Percentiles rank a stretch among this genome's conserved stretches.
Evolutionary conservation across 2,797 vertebrate species (phyloP).

Genomic region (Pangasius larnaudii): DNA sequence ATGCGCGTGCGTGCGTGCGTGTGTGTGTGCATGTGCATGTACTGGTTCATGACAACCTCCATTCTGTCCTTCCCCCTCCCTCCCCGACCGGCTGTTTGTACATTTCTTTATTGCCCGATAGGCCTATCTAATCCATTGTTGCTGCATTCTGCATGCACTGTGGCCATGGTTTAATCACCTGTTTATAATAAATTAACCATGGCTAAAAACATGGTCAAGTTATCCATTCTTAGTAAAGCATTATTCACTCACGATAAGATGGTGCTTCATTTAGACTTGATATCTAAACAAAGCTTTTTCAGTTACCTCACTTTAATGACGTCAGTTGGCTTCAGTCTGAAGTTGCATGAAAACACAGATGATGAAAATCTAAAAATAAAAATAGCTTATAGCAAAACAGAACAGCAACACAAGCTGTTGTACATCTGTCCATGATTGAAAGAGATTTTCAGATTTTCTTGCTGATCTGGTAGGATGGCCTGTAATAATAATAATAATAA

Average conservation of each 20-base stretch:
- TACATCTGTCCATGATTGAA: background rate
- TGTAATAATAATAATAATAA: too few species aligned
- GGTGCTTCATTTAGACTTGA: slow-evolving; percentile 7
- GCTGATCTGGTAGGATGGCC: background rate
- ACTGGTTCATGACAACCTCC: slow-evolving; percentile 47
- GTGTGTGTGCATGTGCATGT: slow-evolving; percentile 19
- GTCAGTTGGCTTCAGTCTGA: slow-evolving; percentile 57
- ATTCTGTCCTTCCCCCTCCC: slow-evolving; percentile 31
- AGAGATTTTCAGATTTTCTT: background rate
- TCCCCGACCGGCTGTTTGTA: slow-evolving; percentile 24
- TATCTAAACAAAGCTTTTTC: slow-evolving; percentile 51
- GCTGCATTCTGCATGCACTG: slow-evolving; percentile 6
- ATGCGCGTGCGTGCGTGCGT: slow-evolving; percentile 18
- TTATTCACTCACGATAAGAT: background rate
- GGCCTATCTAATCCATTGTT: slow-evolving; percentile 14
- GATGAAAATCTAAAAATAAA: slow-evolving; percentile 29
- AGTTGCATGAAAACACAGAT: slow-evolving; percentile 56
- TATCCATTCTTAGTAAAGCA: background rate
- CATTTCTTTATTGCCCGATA: slow-evolving; percentile 26
- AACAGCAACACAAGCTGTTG: slow-evolving; percentile 4
- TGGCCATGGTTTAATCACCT: slow-evolving; percentile 14
- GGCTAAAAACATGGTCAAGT: background rate
- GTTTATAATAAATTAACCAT: slow-evolving; percentile 5
- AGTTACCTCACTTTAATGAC: slow-evolving; percentile 61
- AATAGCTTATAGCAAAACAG: background rate